These are phyloP conservation scores for Toxonevra muliebris DNA, from an alignment of 2,888 invertebrate genomes.

Conservation along the genomic window DNA sequence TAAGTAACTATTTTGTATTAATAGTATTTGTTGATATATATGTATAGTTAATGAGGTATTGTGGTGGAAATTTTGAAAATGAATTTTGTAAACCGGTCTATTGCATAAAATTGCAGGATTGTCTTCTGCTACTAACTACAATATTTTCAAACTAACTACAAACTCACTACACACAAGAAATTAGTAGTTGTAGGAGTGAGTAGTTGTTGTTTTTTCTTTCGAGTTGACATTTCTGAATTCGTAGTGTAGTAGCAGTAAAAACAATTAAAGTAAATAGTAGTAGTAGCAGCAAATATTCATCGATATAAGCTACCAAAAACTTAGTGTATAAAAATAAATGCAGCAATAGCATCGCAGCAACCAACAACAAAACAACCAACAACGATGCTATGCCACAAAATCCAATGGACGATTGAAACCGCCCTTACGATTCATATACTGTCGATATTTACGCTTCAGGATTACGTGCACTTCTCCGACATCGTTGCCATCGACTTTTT, in stretches of 20 bases:
- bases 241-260: slow-evolving; percentile 26
- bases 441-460: slow-evolving; percentile 94
- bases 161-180: too few species aligned
- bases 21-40: too few species aligned
- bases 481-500: slow-evolving; percentile 94
- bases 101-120: slow-evolving; percentile 65
- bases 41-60: slow-evolving; percentile 44
- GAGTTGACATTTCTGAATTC: not conserved
- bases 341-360: slow-evolving; percentile 17
- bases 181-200: slow-evolving; percentile 33
- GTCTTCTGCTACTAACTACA: slow-evolving; percentile 22
- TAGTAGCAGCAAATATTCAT: slow-evolving; percentile 18
- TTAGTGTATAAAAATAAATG: not conserved
- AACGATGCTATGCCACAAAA: slow-evolving; percentile 79
- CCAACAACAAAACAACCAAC: slow-evolving; percentile 29
- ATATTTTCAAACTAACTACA: too few species aligned
- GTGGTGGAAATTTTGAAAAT: slow-evolving; percentile 61
- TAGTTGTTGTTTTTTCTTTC: not conserved
- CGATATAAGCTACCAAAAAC: not conserved
- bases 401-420: slow-evolving; percentile 98
- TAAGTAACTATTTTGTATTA: slow-evolving; percentile 43
- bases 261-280: slow-evolving; percentile 18
- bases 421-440: slow-evolving; percentile 99
- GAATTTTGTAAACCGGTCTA: slow-evolving; percentile 66
- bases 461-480: slow-evolving; percentile 95